Conservation (phyloP, 2,113 vertebrate species). For the Toxotes jaculatrix region DNA sequence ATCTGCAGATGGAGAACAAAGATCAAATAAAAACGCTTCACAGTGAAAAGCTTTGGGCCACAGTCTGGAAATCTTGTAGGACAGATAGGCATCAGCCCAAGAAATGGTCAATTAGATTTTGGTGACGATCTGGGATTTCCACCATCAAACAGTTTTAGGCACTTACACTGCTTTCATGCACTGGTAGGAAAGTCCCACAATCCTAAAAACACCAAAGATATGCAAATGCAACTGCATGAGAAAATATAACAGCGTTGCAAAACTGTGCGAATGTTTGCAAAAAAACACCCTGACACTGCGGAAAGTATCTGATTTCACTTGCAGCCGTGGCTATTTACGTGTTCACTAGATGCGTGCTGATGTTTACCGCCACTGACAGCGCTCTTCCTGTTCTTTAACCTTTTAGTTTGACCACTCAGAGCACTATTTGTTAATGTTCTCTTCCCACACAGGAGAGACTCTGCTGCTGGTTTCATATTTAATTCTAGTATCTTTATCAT, state of each 20-base stretch:
- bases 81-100: neutral
- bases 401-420: too few species aligned
- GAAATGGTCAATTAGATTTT: neutral
- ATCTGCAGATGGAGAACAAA: too few species aligned
- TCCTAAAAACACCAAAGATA: neutral
- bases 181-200: constrained; percentile 29
- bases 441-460: neutral
- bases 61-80: neutral
- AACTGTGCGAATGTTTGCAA: neutral
- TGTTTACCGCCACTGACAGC: neutral
- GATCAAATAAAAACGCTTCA: too few species aligned
- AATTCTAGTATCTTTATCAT: too few species aligned
- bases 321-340: neutral
- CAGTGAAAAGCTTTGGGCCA: neutral
- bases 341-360: neutral
- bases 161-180: neutral
- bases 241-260: neutral
- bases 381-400: too few species aligned
- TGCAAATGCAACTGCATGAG: neutral
- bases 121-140: neutral
- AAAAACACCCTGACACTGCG: neutral
- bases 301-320: neutral
- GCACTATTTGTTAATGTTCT: too few species aligned
- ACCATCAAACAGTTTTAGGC: neutral
- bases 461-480: neutral